A percentile compares a stretch with the other conserved stretches of the same genome.
Evolutionary conservation across 2,888 invertebrate species (phyloP).

Genomic region (Pyrrhopygopsis socrates): DNA sequence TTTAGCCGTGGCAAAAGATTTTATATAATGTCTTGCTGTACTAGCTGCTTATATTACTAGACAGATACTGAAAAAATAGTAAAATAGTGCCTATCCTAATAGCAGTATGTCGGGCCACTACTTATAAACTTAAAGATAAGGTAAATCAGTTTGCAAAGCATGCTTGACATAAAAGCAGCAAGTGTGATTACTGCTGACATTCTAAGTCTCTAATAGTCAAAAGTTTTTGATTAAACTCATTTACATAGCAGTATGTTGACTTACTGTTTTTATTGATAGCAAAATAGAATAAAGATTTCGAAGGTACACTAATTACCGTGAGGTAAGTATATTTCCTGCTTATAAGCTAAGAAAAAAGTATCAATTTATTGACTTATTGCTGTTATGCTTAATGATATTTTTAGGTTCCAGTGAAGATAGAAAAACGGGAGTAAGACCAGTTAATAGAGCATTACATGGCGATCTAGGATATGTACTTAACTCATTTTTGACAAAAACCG

Average conservation of each 20-base stretch:
- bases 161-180: no score
- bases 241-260: no score
- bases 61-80: no score
- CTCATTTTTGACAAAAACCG: conserved; percentile 18
- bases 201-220: no score
- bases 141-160: no score
- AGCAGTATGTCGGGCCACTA: no score
- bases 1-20: neutral
- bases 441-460: conserved; percentile 10
- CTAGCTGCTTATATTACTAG: no score
- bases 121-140: no score
- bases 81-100: no score
- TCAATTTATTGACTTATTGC: conserved; percentile 15
- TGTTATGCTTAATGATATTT: conserved; percentile 30
- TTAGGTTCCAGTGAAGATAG: conserved; percentile 18
- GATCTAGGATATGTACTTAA: conserved; percentile 17
- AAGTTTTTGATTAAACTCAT: no score
- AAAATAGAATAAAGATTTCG: neutral
- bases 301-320: neutral
- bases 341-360: neutral
- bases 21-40: neutral
- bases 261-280: no score
- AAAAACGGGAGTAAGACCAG: conserved; percentile 21
- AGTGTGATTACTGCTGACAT: no score
- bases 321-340: neutral